A percentile compares a stretch with the other conserved stretches of the same genome.
Conservation (phyloP, 2,113 vertebrate species). For the Syngnathus floridae region DNA sequence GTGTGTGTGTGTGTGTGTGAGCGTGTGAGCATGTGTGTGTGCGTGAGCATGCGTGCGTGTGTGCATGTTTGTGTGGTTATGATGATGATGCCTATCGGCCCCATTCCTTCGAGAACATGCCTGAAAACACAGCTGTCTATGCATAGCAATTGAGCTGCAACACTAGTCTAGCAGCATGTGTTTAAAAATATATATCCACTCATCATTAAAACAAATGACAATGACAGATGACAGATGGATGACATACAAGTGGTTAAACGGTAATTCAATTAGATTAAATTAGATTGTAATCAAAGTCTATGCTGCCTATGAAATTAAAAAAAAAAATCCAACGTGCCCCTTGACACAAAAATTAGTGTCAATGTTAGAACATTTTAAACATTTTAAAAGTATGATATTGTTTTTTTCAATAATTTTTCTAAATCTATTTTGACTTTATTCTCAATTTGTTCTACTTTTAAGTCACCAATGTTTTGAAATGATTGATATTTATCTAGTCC, state of each 20-base stretch:
- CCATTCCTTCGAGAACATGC: not conserved
- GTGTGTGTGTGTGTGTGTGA: too few relatives aligned
- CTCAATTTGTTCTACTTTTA: too few relatives aligned
- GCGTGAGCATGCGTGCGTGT: not conserved
- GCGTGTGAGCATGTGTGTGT: not conserved
- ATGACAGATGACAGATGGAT: not conserved
- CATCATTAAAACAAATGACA: not conserved
- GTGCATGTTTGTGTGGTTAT: not conserved
- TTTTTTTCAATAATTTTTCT: too few relatives aligned
- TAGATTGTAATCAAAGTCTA: too few relatives aligned
- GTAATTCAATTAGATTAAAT: not conserved
- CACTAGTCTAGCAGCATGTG: not conserved
- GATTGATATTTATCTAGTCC: too few relatives aligned
- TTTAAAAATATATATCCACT: not conserved
- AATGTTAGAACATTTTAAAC: too few relatives aligned
- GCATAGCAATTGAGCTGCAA: not conserved
- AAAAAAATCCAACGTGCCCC: too few relatives aligned
- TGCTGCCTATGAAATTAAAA: too few relatives aligned
- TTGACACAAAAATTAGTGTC: too few relatives aligned
- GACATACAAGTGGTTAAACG: not conserved
- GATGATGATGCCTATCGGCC: constrained; percentile 3
- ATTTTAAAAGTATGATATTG: too few relatives aligned
- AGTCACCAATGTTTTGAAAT: too few relatives aligned
- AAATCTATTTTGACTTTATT: too few relatives aligned
- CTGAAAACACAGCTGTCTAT: constrained; percentile 12